A percentile compares a stretch with the other conserved stretches of the same genome.
phyloP scores from a whole-genome alignment of 2,888 invertebrate species.

The Lasius fuliginosus region DNA sequence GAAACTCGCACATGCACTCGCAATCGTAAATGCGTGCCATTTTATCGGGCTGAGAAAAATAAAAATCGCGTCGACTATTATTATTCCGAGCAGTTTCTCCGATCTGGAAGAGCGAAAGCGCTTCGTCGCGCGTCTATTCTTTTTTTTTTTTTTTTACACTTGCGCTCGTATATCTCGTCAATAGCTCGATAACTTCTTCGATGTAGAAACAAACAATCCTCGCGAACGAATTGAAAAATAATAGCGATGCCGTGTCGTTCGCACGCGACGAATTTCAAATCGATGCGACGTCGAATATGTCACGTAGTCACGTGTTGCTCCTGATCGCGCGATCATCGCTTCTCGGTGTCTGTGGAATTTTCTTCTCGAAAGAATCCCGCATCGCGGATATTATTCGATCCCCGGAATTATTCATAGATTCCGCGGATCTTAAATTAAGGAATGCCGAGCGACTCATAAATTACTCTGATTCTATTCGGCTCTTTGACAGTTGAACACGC shows the following conservation, averaged over 20 bases:
- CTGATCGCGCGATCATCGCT: constrained; percentile 13
- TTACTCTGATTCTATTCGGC: constrained; percentile 4
- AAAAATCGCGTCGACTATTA: neutral
- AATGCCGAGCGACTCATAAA: constrained; percentile 3
- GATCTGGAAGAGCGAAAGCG: neutral
- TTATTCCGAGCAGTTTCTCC: neutral
- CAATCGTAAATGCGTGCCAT: neutral
- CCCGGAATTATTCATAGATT: neutral
- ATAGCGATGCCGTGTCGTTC: constrained; percentile 30
- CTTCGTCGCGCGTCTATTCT: neutral
- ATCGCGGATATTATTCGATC: neutral
- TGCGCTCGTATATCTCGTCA: constrained; percentile 10
- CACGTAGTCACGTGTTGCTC: neutral
- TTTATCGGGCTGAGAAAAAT: neutral
- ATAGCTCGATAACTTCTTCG: constrained; percentile 5
- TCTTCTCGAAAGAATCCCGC: neutral
- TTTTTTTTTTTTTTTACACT: neutral
- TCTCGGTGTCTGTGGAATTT: neutral
- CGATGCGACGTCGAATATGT: neutral
- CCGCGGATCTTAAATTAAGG: neutral
- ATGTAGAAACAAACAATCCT: constrained; percentile 47
- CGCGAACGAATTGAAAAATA: constrained; percentile 67
- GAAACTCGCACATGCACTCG: neutral
- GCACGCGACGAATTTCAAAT: constrained; percentile 31
- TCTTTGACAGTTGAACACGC: neutral